phyloP scores from a whole-genome alignment of 1,140 invertebrate genomes.

The Halesus radiatus region DNA sequence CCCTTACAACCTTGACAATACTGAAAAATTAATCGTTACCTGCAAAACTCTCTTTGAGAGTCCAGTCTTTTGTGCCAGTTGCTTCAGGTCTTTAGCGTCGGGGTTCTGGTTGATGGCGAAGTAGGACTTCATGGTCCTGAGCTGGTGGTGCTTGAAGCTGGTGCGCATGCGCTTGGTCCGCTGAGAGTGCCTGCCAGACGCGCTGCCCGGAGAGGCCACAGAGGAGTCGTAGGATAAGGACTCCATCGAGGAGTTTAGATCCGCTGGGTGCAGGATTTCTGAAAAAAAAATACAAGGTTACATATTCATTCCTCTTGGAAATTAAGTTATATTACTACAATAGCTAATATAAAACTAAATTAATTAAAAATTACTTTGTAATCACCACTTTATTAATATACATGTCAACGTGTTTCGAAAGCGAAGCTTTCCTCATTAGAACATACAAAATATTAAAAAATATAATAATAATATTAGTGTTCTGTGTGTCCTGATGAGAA shows the following conservation, averaged over 20 bases:
- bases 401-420: too few species aligned
- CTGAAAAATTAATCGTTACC: too few species aligned
- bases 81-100: constrained; percentile 97
- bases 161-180: constrained; percentile 96
- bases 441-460: too few species aligned
- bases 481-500: too few species aligned
- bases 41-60: constrained; percentile 97
- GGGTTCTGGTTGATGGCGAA: constrained; percentile 99
- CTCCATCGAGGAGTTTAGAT: constrained; percentile 84
- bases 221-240: constrained; percentile 81
- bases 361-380: too few species aligned
- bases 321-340: too few species aligned
- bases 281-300: constrained; percentile 40
- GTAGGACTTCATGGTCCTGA: constrained; percentile 98
- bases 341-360: too few species aligned
- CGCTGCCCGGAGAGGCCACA: constrained; percentile 84
- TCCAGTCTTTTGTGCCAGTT: constrained; percentile 97
- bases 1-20: too few species aligned
- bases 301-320: too few species aligned
- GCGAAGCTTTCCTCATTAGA: too few species aligned
- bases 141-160: constrained; percentile 98
- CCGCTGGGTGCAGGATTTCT: constrained; percentile 81
- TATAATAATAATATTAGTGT: too few species aligned
- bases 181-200: constrained; percentile 81
- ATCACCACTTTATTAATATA: too few species aligned